These are phyloP conservation scores for Ciona savignyi DNA, from an alignment of 23 tunicate genomes.

Conservation along the genomic window DNA sequence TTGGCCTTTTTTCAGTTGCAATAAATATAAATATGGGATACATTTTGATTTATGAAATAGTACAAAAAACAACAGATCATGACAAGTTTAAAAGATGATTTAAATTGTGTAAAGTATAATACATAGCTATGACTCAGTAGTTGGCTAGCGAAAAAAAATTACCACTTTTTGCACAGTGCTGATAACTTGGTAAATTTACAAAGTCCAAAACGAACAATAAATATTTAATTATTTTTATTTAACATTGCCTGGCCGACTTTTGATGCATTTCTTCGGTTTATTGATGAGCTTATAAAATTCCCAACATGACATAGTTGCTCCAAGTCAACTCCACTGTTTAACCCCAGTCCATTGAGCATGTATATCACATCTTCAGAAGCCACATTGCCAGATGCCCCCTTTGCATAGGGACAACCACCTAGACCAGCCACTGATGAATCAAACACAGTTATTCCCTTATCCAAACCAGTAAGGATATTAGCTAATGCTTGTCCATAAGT, in stretches of 20 bases:
- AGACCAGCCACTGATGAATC: constrained; percentile 96
- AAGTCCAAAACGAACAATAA: no score
- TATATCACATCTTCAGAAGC: constrained; percentile 98
- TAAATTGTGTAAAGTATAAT: no score
- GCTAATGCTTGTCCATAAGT: constrained; percentile 96
- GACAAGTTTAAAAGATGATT: no score
- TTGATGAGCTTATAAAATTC: constrained; percentile 31
- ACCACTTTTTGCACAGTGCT: no score
- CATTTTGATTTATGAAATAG: no score
- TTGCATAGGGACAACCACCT: constrained; percentile 99
- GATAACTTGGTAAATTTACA: no score
- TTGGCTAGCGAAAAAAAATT: no score
- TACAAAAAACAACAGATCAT: no score
- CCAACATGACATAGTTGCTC: constrained; percentile 77
- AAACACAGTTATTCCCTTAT: constrained; percentile 51
- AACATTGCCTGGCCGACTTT: constrained; percentile 72
- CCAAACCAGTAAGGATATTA: constrained; percentile 73
- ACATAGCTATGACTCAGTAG: no score
- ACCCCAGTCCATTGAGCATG: constrained; percentile 87
- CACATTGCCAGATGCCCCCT: constrained; percentile 97
- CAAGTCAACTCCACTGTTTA: constrained; percentile 59
- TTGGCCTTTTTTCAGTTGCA: neutral
- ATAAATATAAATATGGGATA: no score
- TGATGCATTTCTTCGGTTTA: constrained; percentile 47
- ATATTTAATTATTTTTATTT: neutral